Evolutionary conservation across 2,797 vertebrate genomes (phyloP), one percentile per base, ranked within the genome.

Genomic region (Meda fulgida): DNA sequence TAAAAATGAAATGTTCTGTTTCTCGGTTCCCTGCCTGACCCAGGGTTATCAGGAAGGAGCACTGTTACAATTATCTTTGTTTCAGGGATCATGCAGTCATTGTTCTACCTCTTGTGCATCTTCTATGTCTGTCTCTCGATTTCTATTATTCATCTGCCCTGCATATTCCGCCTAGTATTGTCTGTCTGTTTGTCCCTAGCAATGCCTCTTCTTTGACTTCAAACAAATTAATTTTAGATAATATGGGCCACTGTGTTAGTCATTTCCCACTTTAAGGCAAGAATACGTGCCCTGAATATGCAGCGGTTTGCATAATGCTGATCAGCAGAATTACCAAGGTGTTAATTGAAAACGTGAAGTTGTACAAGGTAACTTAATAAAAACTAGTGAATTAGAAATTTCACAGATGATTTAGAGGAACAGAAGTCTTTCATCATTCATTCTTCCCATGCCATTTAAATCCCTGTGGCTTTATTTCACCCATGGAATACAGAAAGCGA

Each of bases 141-240:
- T 63, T 63, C 19, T 13, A 48, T 63, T 72, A 73, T 82, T 75
- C 5, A 75, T 76, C 63, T 76, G 10, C 14, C 29, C 43, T 26
- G 43, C 31, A 36, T 66, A 53, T 76, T 21, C 31, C 1, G 1
- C 31, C 21, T 40, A 9, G 58, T 38, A 83, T 75, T 76, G 71
- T 76, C 58, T 53, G 43, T 66, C 58, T 38, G 11, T 66, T 63
- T 72, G 13, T 82, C 69, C 80, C 80, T 26, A 73, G 53, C 3
- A 38, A 73, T 60, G 10, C 14, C 40, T 82, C 55, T 34, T 66
- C 40, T 82, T 76, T 83, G 43, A 53, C 72, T 76, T 67, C 31
- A 53, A 65, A 83, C 71, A 38, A 83, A 76, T 83, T 53, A 3
- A 66, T 83, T 76, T 66, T 4, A 48, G 31, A 76, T 76, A 48